These are phyloP conservation scores for Tretioscincus oriximinensis DNA, from an alignment of 2,113 vertebrate genomes.

Conservation along the genomic window DNA sequence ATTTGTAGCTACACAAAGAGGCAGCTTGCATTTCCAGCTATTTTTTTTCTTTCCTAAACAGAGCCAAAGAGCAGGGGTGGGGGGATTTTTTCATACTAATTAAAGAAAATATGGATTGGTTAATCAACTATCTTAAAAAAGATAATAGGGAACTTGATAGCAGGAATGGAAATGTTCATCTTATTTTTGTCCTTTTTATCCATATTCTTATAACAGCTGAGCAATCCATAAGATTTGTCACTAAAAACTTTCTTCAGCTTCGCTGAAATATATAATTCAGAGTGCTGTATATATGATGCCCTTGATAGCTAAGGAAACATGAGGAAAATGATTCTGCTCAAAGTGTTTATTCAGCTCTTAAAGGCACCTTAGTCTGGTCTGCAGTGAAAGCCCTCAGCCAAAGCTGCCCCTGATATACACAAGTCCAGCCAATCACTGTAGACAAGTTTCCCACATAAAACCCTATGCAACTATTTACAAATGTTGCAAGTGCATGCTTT, in stretches of 20 bases:
- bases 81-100: neutral
- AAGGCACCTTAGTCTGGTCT: too few relatives aligned
- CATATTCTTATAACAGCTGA: neutral
- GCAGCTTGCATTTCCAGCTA: neutral
- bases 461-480: too few relatives aligned
- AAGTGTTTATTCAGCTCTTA: too few relatives aligned
- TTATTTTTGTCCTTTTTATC: conserved; percentile 19
- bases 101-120: neutral
- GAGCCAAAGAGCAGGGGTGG: neutral
- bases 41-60: conserved; percentile 19
- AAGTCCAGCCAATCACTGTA: too few relatives aligned
- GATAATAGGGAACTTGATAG: conserved; percentile 18
- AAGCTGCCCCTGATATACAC: too few relatives aligned
- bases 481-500: too few relatives aligned
- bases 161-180: conserved; percentile 1
- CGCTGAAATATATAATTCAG: neutral
- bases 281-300: too few relatives aligned
- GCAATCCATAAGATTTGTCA: neutral
- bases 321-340: too few relatives aligned
- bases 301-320: too few relatives aligned
- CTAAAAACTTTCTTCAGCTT: neutral
- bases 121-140: neutral
- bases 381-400: too few relatives aligned
- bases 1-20: conserved; percentile 54
- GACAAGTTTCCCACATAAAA: too few relatives aligned